Evolutionary conservation across 1,140 invertebrate species (phyloP).

Genomic region (Panagrolaimus sp.): DNA sequence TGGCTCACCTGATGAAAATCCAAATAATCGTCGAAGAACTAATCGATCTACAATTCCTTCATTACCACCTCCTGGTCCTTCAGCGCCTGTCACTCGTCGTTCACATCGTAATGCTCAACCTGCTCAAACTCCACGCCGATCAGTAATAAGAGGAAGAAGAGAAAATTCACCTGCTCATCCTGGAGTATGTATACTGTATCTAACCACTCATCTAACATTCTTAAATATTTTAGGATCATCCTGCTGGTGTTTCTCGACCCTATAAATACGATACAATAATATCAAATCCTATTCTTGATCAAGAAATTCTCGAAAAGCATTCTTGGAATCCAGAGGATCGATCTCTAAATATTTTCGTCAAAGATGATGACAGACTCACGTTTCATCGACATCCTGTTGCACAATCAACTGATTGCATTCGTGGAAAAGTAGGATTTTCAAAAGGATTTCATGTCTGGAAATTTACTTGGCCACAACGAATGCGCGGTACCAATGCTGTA

Average conservation of each 20-base stretch:
- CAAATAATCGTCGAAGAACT: too few species aligned
- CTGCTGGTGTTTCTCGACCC: not conserved
- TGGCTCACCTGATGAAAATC: too few species aligned
- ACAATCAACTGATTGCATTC: slow-evolving; percentile 96
- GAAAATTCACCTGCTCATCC: too few species aligned
- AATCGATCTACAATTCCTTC: too few species aligned
- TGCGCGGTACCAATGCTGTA: slow-evolving; percentile 93
- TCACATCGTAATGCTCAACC: too few species aligned
- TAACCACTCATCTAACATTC: too few species aligned
- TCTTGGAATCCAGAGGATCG: slow-evolving; percentile 91
- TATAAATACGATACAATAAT: slow-evolving; percentile 1
- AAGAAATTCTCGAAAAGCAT: slow-evolving; percentile 40
- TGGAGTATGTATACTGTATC: too few species aligned
- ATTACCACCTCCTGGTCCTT: too few species aligned
- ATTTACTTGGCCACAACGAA: slow-evolving; percentile 88
- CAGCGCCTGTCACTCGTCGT: too few species aligned
- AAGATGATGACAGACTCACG: slow-evolving; percentile 92
- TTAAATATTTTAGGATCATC: too few species aligned
- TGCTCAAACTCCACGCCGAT: too few species aligned
- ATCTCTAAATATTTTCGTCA: slow-evolving; percentile 97
- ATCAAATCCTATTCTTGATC: not conserved
- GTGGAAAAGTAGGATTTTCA: slow-evolving; percentile 87
- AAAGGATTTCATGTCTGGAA: slow-evolving; percentile 97
- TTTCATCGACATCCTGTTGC: slow-evolving; percentile 98
- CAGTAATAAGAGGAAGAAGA: too few species aligned